Percentiles rank a stretch among this genome's conserved stretches.
Conservation (phyloP, 2,113 vertebrate genomes). For the Solea senegalensis region DNA sequence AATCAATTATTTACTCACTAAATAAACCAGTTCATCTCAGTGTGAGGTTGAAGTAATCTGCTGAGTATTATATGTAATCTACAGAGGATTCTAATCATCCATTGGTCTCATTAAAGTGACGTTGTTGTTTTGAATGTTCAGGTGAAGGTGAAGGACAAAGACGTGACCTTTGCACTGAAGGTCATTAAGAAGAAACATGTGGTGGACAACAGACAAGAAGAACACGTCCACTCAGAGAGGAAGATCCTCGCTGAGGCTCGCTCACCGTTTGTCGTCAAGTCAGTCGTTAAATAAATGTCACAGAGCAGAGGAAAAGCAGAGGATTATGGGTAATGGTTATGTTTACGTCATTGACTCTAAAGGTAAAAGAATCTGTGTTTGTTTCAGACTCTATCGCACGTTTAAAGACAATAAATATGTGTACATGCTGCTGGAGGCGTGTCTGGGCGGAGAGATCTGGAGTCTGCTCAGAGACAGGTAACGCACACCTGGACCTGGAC, state of each 20-base stretch:
- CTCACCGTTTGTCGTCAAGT: constrained; percentile 81
- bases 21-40: too few species aligned
- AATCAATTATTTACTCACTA: too few species aligned
- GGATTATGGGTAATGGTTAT: too few species aligned
- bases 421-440: constrained; percentile 84
- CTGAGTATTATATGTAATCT: too few species aligned
- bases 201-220: constrained; percentile 83
- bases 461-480: constrained; percentile 83
- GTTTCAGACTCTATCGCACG: constrained; percentile 76
- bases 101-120: too few species aligned
- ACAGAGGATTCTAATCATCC: too few species aligned
- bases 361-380: accelerated
- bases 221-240: constrained; percentile 84
- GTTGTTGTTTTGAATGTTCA: constrained; percentile 17
- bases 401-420: constrained; percentile 81
- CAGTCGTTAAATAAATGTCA: constrained; percentile 1
- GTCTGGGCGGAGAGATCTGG: constrained; percentile 83
- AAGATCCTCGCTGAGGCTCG: constrained; percentile 78
- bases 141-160: constrained; percentile 79
- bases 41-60: too few species aligned
- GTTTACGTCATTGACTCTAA: not conserved
- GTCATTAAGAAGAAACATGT: constrained; percentile 84
- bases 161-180: constrained; percentile 80
- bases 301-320: too few species aligned
- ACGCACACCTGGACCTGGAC: too few species aligned